phyloP scores from a whole-genome alignment of 2,113 vertebrate species.

The Scophthalmus maximus region DNA sequence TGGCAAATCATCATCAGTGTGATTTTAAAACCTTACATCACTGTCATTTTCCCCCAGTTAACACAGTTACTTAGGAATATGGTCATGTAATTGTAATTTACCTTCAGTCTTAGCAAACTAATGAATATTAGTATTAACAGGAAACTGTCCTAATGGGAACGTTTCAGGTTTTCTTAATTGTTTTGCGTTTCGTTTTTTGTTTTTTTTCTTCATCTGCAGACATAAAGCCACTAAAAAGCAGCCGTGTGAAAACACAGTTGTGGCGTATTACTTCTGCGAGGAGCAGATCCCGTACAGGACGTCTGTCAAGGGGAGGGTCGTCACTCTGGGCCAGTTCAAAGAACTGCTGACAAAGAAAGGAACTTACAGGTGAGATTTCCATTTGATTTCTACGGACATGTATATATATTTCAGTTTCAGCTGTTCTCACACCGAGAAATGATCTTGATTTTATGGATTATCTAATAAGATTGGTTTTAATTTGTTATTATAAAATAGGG shows the following conservation, averaged over 20 bases:
- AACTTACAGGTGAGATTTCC: slow-evolving; percentile 89
- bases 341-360: slow-evolving; percentile 97
- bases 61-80: background rate
- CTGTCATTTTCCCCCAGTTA: background rate
- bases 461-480: too few relatives aligned
- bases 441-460: background rate
- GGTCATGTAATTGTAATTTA: background rate
- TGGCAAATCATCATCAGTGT: too few relatives aligned
- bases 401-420: background rate
- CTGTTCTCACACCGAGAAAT: background rate
- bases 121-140: too few relatives aligned
- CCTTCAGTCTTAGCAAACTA: too few relatives aligned
- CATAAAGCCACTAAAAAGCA: slow-evolving; percentile 85
- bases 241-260: slow-evolving; percentile 88
- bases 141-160: too few relatives aligned
- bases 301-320: slow-evolving; percentile 87
- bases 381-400: background rate
- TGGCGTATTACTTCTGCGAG: slow-evolving; percentile 96
- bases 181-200: background rate
- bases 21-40: background rate
- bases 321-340: slow-evolving; percentile 95
- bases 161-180: background rate
- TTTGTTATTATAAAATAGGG: too few relatives aligned
- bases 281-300: slow-evolving; percentile 96
- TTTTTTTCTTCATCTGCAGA: slow-evolving; percentile 69